Evolutionary conservation across 1,140 invertebrate genomes (phyloP), one percentile per base, ranked within the genome.

Genomic region (Philaenus spumarius): DNA sequence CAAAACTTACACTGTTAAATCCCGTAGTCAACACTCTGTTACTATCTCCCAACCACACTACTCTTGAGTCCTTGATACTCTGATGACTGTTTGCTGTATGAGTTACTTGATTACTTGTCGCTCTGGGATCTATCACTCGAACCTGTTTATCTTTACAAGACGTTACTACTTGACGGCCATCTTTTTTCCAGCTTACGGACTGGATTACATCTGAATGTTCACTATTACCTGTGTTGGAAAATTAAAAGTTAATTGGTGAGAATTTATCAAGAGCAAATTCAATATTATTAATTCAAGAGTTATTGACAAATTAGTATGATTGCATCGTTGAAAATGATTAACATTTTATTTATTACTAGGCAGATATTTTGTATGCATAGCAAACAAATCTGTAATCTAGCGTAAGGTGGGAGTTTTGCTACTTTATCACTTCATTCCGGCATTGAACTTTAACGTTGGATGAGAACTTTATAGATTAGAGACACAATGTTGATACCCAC

Each of bases 1-100:
- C n/a, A n/a, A n/a, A 15, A 63, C 58, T 58, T 72, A 80, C 78
- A 50, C 68, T 67, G 66, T 74, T 72, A 68, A 80, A 78, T 68
- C 85, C 86, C 56, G 92, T 93, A 2, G 91, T 92, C 0, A 95
- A 69, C 59, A 97, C 83, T 62, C 82, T 80, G 35, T 90, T 83
- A 56, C 82, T 83, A 63, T 90, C 85, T 15, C 90, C 91, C 0
- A 96, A 73, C 90, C 92, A 97, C 0, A 93, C 83, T 1, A 94
- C 81, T 55, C 92, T 77, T 0, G 91, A 94, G 69, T 96, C 94
- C 73, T 93, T 94, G 47, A 93, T 88, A 67, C 86, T 90, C 69
- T 87, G 86, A 72, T 93, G 90, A 67, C 88, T 90, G 55, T 83
- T 82, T 1, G 80, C 75, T 60, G 82, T 78, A 19, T 87, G 73